Evolutionary conservation across 2,113 vertebrate species (phyloP).

Genomic region (Spea bombifrons): DNA sequence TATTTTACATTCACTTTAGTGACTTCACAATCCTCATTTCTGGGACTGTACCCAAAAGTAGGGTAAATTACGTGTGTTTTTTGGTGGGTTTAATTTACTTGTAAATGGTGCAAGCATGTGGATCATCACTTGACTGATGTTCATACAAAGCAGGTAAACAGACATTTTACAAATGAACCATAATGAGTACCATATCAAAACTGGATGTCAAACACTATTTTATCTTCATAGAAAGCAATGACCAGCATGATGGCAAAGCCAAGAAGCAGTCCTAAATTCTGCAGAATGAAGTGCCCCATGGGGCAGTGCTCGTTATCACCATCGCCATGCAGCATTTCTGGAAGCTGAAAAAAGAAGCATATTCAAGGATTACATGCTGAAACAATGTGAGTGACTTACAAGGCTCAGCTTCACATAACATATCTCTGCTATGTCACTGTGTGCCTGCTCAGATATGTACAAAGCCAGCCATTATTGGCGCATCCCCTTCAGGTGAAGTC

Average conservation of each 20-base stretch:
- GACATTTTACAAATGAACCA: slow-evolving; percentile 52
- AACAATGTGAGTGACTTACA: no score
- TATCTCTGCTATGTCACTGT: no score
- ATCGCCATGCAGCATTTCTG: slow-evolving; percentile 96
- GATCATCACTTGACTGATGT: slow-evolving; percentile 51
- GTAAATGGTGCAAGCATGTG: slow-evolving; percentile 58
- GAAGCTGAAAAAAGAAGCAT: slow-evolving; percentile 70
- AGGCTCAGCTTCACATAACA: no score
- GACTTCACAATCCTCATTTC: not conserved
- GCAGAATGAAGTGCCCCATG: slow-evolving; percentile 87
- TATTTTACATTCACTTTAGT: not conserved
- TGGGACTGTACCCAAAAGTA: not conserved
- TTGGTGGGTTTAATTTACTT: slow-evolving; percentile 39
- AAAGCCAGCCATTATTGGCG: no score
- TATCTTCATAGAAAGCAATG: slow-evolving; percentile 96
- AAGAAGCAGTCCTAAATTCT: slow-evolving; percentile 88
- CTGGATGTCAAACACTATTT: slow-evolving; percentile 86
- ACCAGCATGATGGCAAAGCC: slow-evolving; percentile 95
- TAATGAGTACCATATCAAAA: slow-evolving; percentile 69
- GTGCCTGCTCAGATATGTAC: no score
- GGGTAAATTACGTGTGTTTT: not conserved
- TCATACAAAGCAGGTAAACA: slow-evolving; percentile 58
- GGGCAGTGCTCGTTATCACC: slow-evolving; percentile 90
- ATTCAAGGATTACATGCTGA: no score
- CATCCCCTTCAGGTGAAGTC: no score